A percentile compares a stretch with the other conserved stretches of the same genome.
Conservation (phyloP, 2,888 invertebrate species). For the Ligdia adustata region DNA sequence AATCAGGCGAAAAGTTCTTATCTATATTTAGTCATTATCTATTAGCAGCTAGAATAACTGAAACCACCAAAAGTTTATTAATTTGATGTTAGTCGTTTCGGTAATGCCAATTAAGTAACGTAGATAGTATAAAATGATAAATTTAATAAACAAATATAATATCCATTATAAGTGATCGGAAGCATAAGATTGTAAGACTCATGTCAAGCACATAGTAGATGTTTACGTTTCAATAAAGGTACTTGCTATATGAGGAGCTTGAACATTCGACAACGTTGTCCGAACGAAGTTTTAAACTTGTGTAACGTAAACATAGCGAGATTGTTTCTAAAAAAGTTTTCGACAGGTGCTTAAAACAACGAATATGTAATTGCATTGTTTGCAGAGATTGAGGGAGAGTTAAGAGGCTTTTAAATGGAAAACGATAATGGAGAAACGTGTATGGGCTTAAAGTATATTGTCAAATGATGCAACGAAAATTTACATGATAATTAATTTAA, state of each 20-base stretch:
- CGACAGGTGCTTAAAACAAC: slow-evolving; percentile 35
- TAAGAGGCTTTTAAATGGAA: slow-evolving; percentile 10
- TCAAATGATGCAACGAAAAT: background rate
- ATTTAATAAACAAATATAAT: slow-evolving; percentile 2
- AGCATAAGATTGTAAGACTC: slow-evolving; percentile 14
- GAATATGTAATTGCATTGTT: slow-evolving; percentile 16
- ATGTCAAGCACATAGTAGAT: slow-evolving; percentile 13
- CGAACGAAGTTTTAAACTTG: slow-evolving; percentile 40
- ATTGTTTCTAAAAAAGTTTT: slow-evolving; percentile 42
- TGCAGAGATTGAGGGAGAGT: slow-evolving; percentile 8
- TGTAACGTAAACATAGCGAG: slow-evolving; percentile 44
- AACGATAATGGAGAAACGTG: slow-evolving; percentile 6
- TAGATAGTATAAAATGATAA: slow-evolving; percentile 2
- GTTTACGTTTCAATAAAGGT: slow-evolving; percentile 38
- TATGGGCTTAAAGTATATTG: background rate
- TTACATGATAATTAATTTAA: background rate
- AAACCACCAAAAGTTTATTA: no score
- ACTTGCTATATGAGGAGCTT: slow-evolving; percentile 40
- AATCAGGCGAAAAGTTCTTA: slow-evolving; percentile 2
- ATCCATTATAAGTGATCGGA: slow-evolving; percentile 7
- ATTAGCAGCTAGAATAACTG: no score
- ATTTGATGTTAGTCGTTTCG: background rate
- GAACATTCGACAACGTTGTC: slow-evolving; percentile 44
- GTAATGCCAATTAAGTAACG: background rate
- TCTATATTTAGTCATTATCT: background rate